These are phyloP conservation scores for Xanthorhoe spadicearia DNA, from an alignment of 2,888 invertebrate genomes.

Conservation along the genomic window DNA sequence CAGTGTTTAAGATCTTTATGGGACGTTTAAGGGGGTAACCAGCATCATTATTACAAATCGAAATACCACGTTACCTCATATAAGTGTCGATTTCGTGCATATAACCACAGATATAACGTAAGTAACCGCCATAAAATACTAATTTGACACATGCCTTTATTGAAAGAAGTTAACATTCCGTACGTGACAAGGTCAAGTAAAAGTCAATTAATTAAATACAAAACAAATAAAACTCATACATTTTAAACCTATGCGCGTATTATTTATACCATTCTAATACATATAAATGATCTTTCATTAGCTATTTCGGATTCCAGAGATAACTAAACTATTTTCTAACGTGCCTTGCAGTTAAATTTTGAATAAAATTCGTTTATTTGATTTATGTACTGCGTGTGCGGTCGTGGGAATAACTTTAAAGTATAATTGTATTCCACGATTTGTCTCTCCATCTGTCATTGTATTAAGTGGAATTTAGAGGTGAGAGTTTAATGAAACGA, in stretches of 20 bases:
- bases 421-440: slow-evolving; percentile 48
- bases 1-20: too few relatives aligned
- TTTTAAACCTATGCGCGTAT: neutral
- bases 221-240: slow-evolving; percentile 5
- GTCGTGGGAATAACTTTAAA: slow-evolving; percentile 43
- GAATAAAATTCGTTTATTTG: slow-evolving; percentile 54
- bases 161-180: too few relatives aligned
- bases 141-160: too few relatives aligned
- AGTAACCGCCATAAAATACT: too few relatives aligned
- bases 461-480: slow-evolving; percentile 25
- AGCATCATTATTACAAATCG: too few relatives aligned
- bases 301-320: slow-evolving; percentile 11
- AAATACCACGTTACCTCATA: too few relatives aligned
- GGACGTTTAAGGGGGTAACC: too few relatives aligned
- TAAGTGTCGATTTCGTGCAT: too few relatives aligned
- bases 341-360: slow-evolving; percentile 12
- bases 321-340: slow-evolving; percentile 9
- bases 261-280: slow-evolving; percentile 43
- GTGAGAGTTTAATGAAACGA: slow-evolving; percentile 7
- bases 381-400: slow-evolving; percentile 54
- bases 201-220: neutral
- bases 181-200: too few relatives aligned
- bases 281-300: slow-evolving; percentile 50
- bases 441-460: slow-evolving; percentile 47
- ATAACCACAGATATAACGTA: too few relatives aligned